A percentile compares a stretch with the other conserved stretches of the same genome.
phyloP scores from a whole-genome alignment of 2,797 vertebrate species.

The Myotis vivesi region DNA sequence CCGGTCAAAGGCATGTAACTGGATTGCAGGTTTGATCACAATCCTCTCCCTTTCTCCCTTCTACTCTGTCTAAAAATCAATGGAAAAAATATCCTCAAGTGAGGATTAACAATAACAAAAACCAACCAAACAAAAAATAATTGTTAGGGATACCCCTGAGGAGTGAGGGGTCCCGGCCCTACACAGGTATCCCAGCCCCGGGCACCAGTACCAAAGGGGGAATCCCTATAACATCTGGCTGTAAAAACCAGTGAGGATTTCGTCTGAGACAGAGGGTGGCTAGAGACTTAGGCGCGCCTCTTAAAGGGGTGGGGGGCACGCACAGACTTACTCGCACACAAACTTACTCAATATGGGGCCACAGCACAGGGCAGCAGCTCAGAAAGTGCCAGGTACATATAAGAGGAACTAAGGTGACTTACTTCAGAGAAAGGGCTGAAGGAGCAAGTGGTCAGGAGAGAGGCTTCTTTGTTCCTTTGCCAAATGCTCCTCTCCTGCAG shows the following conservation, averaged over 20 bases:
- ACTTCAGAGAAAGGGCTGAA: background rate
- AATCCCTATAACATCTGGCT: background rate
- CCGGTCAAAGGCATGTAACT: no score
- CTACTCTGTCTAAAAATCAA: no score
- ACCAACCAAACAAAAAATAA: background rate
- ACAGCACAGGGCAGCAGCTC: background rate
- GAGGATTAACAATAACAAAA: no score
- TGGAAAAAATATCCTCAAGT: no score
- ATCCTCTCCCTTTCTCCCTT: no score
- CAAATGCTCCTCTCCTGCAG: background rate
- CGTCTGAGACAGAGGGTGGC: background rate
- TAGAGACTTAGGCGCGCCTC: background rate
- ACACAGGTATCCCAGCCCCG: background rate
- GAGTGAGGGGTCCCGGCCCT: background rate
- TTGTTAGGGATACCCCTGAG: background rate
- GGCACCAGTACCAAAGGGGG: background rate
- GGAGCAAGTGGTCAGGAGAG: background rate
- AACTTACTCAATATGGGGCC: background rate
- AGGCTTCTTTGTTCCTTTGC: background rate
- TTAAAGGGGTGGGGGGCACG: background rate
- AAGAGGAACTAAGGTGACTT: background rate
- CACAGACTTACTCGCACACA: background rate
- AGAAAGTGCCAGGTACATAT: background rate
- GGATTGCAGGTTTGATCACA: no score
- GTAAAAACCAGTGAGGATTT: background rate